Evolutionary conservation across 2,888 invertebrate genomes (phyloP), one percentile per base, ranked within the genome.

Genomic region (Drosophila pseudotalamancana): DNA sequence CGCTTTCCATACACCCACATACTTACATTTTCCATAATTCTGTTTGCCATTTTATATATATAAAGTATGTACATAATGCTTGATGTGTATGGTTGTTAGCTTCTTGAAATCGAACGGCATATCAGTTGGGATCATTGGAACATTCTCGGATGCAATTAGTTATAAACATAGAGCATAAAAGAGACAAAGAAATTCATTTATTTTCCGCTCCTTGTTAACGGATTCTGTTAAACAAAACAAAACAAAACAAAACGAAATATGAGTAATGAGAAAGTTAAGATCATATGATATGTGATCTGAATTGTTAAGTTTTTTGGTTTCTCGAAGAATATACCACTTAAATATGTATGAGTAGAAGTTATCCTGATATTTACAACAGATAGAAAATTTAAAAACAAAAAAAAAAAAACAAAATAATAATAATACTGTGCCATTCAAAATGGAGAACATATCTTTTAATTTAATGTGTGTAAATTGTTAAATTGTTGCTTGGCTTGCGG

Each of bases 71-170:
- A 59, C 6, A 56, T 40, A 57, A 49, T 42, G 14, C 31, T 40
- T 46, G 67, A 71, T 60, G 59, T 84, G 62, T 62, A 81, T 75
- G 75, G 75, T 72, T 81, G 68, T 85, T n/a, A 81, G 79, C 79
- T 85, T 79, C 72, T 78, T 68, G 78, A 79, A 77, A 77, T 85
- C 79, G 65, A 64, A 80, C 72, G 62, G 86, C 79, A 80, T 80
- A 80, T 80, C 79, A 80, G 86, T 80, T 80, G 86, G 86, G 83
- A 80, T 85, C 86, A 78, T 85, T 78, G 50, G 39, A 54, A 62
- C 49, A 63, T 50, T 49, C 42, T 64, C 64, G 59, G 31, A 60
- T 65, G 46, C 42, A 50, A 49, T 48, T 45, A 53, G 68, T 67
- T 66, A 25, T 40, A 50, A 50, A 54, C 46, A 27, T 8, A 19